Evolutionary conservation across 2,797 vertebrate species (phyloP), one percentile per base, ranked within the genome.

Genomic region (Nannoperca australis): DNA sequence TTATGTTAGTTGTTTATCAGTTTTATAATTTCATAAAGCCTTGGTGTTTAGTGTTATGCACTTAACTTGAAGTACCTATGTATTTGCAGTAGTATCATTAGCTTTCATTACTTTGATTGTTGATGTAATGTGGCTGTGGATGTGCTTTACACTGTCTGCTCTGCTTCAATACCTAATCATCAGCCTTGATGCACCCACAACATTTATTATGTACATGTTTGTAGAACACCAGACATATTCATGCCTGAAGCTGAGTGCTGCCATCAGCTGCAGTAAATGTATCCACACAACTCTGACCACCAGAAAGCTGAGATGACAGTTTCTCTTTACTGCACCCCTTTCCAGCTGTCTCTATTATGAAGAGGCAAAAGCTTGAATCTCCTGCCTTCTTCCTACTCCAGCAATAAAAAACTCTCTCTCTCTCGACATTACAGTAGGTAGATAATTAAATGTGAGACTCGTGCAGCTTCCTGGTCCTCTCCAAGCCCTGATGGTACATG

Each of bases 371-470:
- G n/a, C 61, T 45, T 24, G 3, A 62, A 59, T 63, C 18, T 54
- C 27, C 7, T 3, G 2, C 30, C 7, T 24, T 1, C 20, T 53
- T 9, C n/a, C 17, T 11, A 1, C 58, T 70, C 32, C 5, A 7
- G 20, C 2, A 45, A 36, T 62, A 54, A n/a, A n/a, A n/a, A n/a
- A n/a, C n/a, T n/a, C n/a, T 5, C 30, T 13, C 62, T 30, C 36
- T 22, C 32, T 45, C 34, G 62, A 62, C 50, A 15, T 63, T 64
- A 62, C 79, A 76, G 64, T 53, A 71, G 62, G 63, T 65, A 17
- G 73, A 74, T 90, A 88, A 88, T 88, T 88, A 88, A 88, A 85
- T 79, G 82, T 81, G 75, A 77, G 70, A 53, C 70, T 72, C 66
- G 18, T 79, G 78, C 63, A 77, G 76, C 76, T 79, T 83, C 58